These are phyloP conservation scores for Lepidurus couesii DNA, from an alignment of 1,140 invertebrate species.

Conservation along the genomic window DNA sequence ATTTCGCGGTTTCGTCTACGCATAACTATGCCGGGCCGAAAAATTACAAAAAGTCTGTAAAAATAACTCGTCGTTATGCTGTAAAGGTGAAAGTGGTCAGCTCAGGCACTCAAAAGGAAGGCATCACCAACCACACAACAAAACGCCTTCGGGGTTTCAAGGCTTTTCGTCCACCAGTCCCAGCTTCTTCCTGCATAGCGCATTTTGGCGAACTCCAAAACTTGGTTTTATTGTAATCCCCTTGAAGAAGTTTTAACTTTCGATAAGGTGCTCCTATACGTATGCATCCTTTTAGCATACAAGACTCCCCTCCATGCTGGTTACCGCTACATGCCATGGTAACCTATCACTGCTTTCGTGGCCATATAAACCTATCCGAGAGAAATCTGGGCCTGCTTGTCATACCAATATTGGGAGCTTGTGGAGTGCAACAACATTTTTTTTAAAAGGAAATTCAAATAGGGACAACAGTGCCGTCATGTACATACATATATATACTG, in stretches of 20 bases:
- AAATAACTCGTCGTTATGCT: background rate
- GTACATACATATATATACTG: too few relatives aligned
- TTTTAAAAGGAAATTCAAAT: background rate
- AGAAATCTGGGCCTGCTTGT: background rate
- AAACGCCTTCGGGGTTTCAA: slow-evolving; percentile 17
- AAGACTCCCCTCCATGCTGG: background rate
- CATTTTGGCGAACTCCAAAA: background rate
- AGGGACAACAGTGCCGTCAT: background rate
- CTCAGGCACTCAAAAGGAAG: background rate
- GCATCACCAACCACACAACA: background rate
- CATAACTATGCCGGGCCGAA: background rate
- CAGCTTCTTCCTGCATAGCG: background rate
- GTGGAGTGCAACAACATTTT: background rate
- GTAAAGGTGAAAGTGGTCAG: slow-evolving; percentile 13
- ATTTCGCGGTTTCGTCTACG: background rate
- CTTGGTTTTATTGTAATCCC: background rate
- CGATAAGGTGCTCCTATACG: background rate
- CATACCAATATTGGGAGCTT: background rate
- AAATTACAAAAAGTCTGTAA: background rate
- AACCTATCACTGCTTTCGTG: background rate
- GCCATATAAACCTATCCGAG: background rate
- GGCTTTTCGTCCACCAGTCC: background rate
- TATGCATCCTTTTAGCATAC: background rate
- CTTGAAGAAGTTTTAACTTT: background rate
- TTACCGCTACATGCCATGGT: background rate